These are phyloP conservation scores for Acutogordius australiensis DNA, from an alignment of 2,888 invertebrate species.

Conservation along the genomic window DNA sequence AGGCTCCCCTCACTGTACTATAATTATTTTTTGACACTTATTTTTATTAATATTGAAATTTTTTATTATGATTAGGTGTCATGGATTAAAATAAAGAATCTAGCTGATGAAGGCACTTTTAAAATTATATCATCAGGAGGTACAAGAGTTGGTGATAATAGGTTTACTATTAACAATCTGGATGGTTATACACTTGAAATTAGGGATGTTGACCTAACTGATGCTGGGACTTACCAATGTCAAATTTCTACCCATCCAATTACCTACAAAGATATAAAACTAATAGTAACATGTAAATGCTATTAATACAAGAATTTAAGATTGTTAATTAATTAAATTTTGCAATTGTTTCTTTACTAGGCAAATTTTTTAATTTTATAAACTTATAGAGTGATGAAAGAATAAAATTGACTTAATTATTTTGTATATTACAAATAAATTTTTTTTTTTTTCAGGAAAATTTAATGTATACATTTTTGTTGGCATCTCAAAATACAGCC, in stretches of 20 bases:
- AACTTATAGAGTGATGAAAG: too few relatives aligned
- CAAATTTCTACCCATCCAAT: constrained; percentile 10
- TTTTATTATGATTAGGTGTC: background rate
- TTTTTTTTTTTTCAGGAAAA: too few relatives aligned
- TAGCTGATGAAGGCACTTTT: too few relatives aligned
- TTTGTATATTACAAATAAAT: too few relatives aligned
- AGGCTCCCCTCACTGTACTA: too few relatives aligned
- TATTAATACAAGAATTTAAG: background rate
- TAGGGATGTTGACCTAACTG: background rate
- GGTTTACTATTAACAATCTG: background rate
- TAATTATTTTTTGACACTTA: too few relatives aligned
- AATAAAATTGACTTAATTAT: too few relatives aligned
- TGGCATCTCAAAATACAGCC: too few relatives aligned
- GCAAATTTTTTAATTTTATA: too few relatives aligned
- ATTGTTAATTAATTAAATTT: background rate
- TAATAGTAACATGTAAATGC: background rate
- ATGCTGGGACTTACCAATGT: constrained; percentile 10
- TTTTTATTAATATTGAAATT: too few relatives aligned
- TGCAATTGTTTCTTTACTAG: too few relatives aligned
- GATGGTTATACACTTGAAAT: constrained; percentile 1
- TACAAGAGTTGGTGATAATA: background rate
- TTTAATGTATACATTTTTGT: too few relatives aligned
- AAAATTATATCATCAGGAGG: constrained; percentile 4
- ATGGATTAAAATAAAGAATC: constrained; percentile 4
- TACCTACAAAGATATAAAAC: background rate